These are phyloP conservation scores for Drosophila ogumai DNA, from an alignment of 1,140 invertebrate species.

Conservation along the genomic window DNA sequence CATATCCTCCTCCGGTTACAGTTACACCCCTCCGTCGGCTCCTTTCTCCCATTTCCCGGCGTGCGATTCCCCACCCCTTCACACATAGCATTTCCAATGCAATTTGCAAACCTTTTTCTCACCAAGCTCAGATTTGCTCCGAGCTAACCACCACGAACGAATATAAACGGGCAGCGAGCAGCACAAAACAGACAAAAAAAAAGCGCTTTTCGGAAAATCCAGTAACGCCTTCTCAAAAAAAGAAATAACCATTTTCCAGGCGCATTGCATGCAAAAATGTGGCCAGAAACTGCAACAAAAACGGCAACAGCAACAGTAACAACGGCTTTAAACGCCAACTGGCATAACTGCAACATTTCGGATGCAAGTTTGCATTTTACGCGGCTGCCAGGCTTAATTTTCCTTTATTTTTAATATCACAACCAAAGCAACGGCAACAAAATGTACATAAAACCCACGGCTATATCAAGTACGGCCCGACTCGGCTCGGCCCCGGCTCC, in stretches of 20 bases:
- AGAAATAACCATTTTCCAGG: slow-evolving; percentile 63
- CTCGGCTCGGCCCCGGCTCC: neutral
- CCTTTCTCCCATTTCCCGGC: slow-evolving; percentile 21
- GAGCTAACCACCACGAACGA: slow-evolving; percentile 54
- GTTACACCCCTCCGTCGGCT: slow-evolving; percentile 3
- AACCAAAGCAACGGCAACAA: slow-evolving; percentile 53
- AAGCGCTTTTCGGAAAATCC: slow-evolving; percentile 54
- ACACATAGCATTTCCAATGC: slow-evolving; percentile 59
- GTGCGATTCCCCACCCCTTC: slow-evolving; percentile 13
- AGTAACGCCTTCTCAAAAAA: slow-evolving; percentile 76
- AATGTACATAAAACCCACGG: slow-evolving; percentile 76
- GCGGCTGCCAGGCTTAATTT: slow-evolving; percentile 83
- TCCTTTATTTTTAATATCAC: slow-evolving; percentile 77
- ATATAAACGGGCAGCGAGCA: slow-evolving; percentile 29
- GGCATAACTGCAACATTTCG: slow-evolving; percentile 76
- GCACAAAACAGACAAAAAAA: neutral
- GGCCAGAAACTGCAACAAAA: slow-evolving; percentile 45
- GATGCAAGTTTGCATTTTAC: slow-evolving; percentile 81
- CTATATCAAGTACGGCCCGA: slow-evolving; percentile 57
- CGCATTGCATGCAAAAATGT: slow-evolving; percentile 79
- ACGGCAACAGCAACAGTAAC: slow-evolving; percentile 27
- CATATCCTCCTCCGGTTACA: slow-evolving; percentile 40
- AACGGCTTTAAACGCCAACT: slow-evolving; percentile 62
- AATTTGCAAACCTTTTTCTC: slow-evolving; percentile 65
- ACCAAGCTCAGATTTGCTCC: slow-evolving; percentile 60